These are phyloP conservation scores for Harmothoe impar DNA, from an alignment of 2,888 invertebrate genomes.

Conservation along the genomic window DNA sequence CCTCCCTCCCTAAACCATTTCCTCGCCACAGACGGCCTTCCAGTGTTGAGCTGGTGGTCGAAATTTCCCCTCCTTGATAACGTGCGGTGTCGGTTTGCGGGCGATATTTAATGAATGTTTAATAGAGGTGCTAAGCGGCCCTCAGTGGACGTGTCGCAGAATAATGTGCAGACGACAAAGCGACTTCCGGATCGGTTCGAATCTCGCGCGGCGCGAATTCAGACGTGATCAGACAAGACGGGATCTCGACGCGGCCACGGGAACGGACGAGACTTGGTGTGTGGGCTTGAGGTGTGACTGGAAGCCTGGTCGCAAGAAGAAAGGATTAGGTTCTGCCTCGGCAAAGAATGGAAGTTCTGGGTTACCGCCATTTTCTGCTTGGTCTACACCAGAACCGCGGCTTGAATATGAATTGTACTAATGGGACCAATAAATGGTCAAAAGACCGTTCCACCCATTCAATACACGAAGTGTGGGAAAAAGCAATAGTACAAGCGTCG, in stretches of 20 bases:
- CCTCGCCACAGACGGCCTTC: neutral
- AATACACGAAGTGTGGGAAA: too few relatives aligned
- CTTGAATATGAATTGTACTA: constrained; percentile 16
- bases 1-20: constrained; percentile 32
- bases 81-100: constrained; percentile 23
- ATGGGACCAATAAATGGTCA: neutral
- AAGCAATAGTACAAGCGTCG: too few relatives aligned
- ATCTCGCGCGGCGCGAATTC: constrained; percentile 54
- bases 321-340: neutral
- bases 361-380: neutral
- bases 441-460: too few relatives aligned
- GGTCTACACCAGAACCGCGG: neutral
- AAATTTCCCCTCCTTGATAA: constrained; percentile 49
- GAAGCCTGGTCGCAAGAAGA: neutral
- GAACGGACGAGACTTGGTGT: neutral
- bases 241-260: neutral
- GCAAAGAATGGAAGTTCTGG: neutral
- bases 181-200: constrained; percentile 51
- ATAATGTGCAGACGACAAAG: constrained; percentile 51
- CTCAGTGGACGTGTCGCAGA: constrained; percentile 56
- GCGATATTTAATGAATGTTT: constrained; percentile 51
- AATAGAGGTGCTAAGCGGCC: constrained; percentile 55
- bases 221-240: constrained; percentile 56
- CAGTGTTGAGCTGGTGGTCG: constrained; percentile 5
- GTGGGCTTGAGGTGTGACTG: neutral